phyloP scores from a whole-genome alignment of 2,888 invertebrate species.

The Danaus chrysippus region DNA sequence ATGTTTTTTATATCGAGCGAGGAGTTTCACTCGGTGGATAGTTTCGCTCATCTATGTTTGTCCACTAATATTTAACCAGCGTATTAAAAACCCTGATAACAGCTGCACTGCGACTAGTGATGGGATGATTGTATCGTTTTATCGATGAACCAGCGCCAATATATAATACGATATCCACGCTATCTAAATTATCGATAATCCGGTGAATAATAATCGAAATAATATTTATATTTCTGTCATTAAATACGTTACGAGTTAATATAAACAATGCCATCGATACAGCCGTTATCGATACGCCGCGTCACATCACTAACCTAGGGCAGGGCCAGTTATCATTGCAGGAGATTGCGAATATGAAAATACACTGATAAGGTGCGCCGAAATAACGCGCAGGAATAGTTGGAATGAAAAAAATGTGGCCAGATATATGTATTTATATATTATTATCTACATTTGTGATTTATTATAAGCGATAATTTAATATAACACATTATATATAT shows the following conservation, averaged over 20 bases:
- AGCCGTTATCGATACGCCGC: constrained; percentile 12
- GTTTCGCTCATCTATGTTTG: constrained; percentile 53
- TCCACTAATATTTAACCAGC: constrained; percentile 50
- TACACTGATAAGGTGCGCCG: constrained; percentile 60
- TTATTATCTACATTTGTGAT: not conserved
- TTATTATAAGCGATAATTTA: too few relatives aligned
- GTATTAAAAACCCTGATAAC: constrained; percentile 65
- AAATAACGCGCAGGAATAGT: constrained; percentile 43
- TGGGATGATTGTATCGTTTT: constrained; percentile 31
- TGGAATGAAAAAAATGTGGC: constrained; percentile 45
- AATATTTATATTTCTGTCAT: too few relatives aligned
- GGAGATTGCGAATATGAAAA: constrained; percentile 66
- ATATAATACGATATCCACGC: not conserved
- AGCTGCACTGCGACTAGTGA: constrained; percentile 55
- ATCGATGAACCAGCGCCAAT: constrained; percentile 27
- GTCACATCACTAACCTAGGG: constrained; percentile 62
- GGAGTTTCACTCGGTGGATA: constrained; percentile 30
- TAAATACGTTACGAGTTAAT: too few relatives aligned
- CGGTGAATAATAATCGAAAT: too few relatives aligned
- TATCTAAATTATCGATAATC: too few relatives aligned
- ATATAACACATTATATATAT: too few relatives aligned
- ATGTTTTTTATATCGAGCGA: constrained; percentile 9
- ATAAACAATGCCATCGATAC: constrained; percentile 29
- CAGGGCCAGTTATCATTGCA: constrained; percentile 68
- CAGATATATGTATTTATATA: constrained; percentile 25